These are phyloP conservation scores for Ormia ochracea DNA, from an alignment of 2,888 invertebrate genomes.

Conservation along the genomic window DNA sequence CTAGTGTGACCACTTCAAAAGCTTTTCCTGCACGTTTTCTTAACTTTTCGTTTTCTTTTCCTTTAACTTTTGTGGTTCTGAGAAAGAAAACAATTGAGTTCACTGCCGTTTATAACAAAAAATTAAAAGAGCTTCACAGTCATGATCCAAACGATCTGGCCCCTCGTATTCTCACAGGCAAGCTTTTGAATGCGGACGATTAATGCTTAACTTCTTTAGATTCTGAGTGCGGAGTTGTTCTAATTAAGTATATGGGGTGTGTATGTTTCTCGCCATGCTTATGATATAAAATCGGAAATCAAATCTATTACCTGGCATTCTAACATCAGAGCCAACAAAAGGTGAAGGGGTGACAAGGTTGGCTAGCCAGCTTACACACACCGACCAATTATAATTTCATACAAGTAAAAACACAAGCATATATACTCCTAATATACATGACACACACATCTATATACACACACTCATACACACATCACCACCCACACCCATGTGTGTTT, in stretches of 20 bases:
- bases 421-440: background rate
- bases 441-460: background rate
- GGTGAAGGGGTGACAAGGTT: background rate
- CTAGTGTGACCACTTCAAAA: too few species aligned
- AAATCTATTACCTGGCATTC: slow-evolving; percentile 52
- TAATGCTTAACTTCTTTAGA: too few species aligned
- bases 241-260: background rate
- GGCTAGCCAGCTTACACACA: slow-evolving; percentile 54
- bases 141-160: too few species aligned
- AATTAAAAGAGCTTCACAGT: too few species aligned
- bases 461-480: background rate
- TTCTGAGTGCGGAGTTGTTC: too few species aligned
- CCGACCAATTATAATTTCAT: slow-evolving; percentile 53
- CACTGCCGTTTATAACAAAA: too few species aligned
- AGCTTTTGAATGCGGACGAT: too few species aligned
- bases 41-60: too few species aligned
- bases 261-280: background rate
- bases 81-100: too few species aligned
- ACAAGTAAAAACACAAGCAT: slow-evolving; percentile 14
- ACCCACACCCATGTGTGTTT: background rate
- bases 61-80: too few species aligned
- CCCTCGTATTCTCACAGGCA: too few species aligned
- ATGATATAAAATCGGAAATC: slow-evolving; percentile 56
- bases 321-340: slow-evolving; percentile 15
- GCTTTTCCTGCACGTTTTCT: too few species aligned